These are phyloP conservation scores for Pterostichus madidus DNA, from an alignment of 2,888 invertebrate species.

Conservation along the genomic window DNA sequence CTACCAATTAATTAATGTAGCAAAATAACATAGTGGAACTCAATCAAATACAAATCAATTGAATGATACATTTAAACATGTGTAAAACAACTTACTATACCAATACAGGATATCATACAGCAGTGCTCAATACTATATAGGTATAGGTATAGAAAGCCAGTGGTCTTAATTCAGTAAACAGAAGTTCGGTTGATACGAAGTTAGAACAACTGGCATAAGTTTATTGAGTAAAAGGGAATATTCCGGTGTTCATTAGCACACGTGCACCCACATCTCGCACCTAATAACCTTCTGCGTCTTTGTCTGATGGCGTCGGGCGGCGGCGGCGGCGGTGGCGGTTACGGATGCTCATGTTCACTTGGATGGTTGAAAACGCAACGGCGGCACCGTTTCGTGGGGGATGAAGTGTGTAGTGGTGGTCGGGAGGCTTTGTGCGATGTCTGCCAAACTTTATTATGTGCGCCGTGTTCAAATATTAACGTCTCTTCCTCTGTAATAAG, in stretches of 20 bases:
- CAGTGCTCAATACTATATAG: background rate
- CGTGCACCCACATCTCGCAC: constrained; percentile 23
- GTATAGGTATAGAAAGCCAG: constrained; percentile 2
- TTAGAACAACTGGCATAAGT: constrained; percentile 27
- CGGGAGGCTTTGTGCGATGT: constrained; percentile 9
- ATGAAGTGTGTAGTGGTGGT: background rate
- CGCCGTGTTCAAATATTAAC: constrained; percentile 31
- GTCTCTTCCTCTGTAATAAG: constrained; percentile 29
- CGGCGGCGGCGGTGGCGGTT: background rate
- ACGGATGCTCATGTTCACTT: background rate
- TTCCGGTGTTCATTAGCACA: constrained; percentile 53
- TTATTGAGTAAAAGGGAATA: constrained; percentile 61
- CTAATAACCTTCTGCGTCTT: constrained; percentile 44
- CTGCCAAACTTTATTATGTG: constrained; percentile 43
- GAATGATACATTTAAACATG: background rate
- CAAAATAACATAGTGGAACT: constrained; percentile 8
- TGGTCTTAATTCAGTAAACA: constrained; percentile 38
- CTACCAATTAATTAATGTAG: constrained; percentile 3
- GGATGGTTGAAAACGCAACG: constrained; percentile 18
- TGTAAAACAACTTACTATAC: constrained; percentile 10
- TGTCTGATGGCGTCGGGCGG: background rate
- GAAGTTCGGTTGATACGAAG: constrained; percentile 20
- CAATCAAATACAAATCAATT: background rate
- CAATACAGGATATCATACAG: background rate
- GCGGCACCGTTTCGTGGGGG: background rate